Percentiles rank a stretch among this genome's conserved stretches.
Evolutionary conservation across 2,113 vertebrate species (phyloP).

Genomic region (Polypterus senegalus): DNA sequence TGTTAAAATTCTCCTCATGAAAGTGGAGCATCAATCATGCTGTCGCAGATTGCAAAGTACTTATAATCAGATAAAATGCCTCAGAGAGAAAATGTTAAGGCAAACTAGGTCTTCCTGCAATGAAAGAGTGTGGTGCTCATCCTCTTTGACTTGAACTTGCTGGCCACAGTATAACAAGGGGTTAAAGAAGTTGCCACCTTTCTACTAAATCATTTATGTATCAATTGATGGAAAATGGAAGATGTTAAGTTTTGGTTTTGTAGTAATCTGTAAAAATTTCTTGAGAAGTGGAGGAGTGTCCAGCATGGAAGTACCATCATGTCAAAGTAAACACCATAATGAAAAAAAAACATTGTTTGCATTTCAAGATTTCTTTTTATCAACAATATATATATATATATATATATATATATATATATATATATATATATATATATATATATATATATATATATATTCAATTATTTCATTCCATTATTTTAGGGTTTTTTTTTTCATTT

Average conservation of each 20-base stretch:
- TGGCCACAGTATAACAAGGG: slow-evolving; percentile 13
- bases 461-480: too few species aligned
- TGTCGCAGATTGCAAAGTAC: slow-evolving; percentile 85
- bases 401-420: too few species aligned
- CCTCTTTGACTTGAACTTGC: slow-evolving; percentile 13
- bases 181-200: slow-evolving; percentile 3
- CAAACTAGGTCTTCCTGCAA: slow-evolving; percentile 34
- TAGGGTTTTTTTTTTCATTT: too few species aligned
- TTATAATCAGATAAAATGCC: slow-evolving; percentile 89
- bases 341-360: too few species aligned
- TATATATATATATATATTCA: too few species aligned
- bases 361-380: too few species aligned
- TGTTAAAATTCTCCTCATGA: slow-evolving; percentile 99
- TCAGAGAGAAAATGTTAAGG: slow-evolving; percentile 72
- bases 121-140: slow-evolving; percentile 2
- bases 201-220: too few species aligned
- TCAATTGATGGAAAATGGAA: too few species aligned
- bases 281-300: slow-evolving; percentile 26
- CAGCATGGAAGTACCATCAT: slow-evolving; percentile 5
- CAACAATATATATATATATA: too few species aligned
- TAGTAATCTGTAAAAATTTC: slow-evolving; percentile 22
- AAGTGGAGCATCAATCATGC: slow-evolving; percentile 93
- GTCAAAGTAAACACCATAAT: neutral
- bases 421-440: too few species aligned
- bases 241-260: slow-evolving; percentile 20